Conservation (phyloP, 2,113 vertebrate genomes). For the Anolis carolinensis region DNA sequence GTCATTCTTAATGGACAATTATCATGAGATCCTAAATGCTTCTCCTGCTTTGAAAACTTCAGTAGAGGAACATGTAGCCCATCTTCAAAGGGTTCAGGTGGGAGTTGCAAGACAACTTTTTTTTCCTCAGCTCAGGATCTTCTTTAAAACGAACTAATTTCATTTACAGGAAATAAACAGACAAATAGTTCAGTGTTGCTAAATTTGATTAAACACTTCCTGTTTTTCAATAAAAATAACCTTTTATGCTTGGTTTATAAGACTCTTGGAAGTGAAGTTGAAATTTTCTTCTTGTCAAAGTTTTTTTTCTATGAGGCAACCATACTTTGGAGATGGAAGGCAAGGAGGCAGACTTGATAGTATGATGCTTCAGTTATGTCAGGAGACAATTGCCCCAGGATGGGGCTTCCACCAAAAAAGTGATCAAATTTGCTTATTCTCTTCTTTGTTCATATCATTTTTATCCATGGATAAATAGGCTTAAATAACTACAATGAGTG, state of each 20-base stretch:
- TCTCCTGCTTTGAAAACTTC: constrained; percentile 77
- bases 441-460: background rate
- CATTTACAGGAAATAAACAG: background rate
- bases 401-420: background rate
- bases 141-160: background rate
- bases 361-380: no score
- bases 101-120: background rate
- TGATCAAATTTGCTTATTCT: background rate
- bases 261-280: background rate
- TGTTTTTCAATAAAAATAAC: no score
- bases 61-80: constrained; percentile 80
- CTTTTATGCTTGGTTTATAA: no score
- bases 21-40: constrained; percentile 80
- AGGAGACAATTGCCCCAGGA: background rate
- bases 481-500: background rate
- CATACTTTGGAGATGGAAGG: no score
- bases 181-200: background rate
- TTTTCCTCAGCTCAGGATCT: background rate
- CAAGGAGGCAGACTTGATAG: no score
- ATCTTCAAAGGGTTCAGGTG: constrained; percentile 83
- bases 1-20: constrained; percentile 87
- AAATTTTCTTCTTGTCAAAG: background rate
- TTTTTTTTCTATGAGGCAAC: no score
- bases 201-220: background rate
- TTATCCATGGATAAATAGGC: background rate